Evolutionary conservation across 2,797 vertebrate species (phyloP).

Genomic region (Rhabdophis nuchalis): DNA sequence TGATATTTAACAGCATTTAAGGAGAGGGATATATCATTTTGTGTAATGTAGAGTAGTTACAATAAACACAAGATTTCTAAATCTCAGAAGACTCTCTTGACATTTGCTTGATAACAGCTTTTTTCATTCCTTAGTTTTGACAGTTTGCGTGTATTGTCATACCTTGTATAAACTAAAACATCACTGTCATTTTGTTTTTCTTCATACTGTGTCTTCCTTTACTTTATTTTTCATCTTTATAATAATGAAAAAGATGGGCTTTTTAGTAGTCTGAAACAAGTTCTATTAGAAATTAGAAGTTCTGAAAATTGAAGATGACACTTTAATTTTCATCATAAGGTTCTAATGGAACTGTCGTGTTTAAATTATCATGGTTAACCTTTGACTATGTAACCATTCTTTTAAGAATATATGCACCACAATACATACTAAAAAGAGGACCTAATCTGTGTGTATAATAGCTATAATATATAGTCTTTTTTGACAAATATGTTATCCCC

Average conservation of each 20-base stretch:
- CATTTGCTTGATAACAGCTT: slow-evolving; percentile 83
- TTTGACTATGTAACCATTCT: slow-evolving; percentile 44
- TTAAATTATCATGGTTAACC: slow-evolving; percentile 61
- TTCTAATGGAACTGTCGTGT: slow-evolving; percentile 54
- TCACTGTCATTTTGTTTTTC: slow-evolving; percentile 81
- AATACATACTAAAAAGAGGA: slow-evolving; percentile 15
- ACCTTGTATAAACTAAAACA: slow-evolving; percentile 83
- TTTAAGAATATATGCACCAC: background rate
- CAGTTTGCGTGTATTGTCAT: slow-evolving; percentile 82
- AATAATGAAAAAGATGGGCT: slow-evolving; percentile 76
- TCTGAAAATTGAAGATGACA: slow-evolving; percentile 67
- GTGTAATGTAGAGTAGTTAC: slow-evolving; percentile 92
- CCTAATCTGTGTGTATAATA: background rate
- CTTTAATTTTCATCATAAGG: slow-evolving; percentile 47
- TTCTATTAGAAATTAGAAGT: slow-evolving; percentile 70
- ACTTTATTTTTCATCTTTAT: slow-evolving; percentile 67
- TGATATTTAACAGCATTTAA: slow-evolving; percentile 77
- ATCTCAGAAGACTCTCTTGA: slow-evolving; percentile 82
- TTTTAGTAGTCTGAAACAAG: slow-evolving; percentile 72
- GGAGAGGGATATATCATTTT: slow-evolving; percentile 78
- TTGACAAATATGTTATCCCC: background rate
- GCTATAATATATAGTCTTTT: background rate
- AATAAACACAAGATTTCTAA: slow-evolving; percentile 83
- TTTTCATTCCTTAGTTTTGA: slow-evolving; percentile 82
- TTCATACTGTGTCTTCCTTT: slow-evolving; percentile 72